phyloP scores from a whole-genome alignment of 2,797 vertebrate genomes.

The Hemibagrus guttatus region DNA sequence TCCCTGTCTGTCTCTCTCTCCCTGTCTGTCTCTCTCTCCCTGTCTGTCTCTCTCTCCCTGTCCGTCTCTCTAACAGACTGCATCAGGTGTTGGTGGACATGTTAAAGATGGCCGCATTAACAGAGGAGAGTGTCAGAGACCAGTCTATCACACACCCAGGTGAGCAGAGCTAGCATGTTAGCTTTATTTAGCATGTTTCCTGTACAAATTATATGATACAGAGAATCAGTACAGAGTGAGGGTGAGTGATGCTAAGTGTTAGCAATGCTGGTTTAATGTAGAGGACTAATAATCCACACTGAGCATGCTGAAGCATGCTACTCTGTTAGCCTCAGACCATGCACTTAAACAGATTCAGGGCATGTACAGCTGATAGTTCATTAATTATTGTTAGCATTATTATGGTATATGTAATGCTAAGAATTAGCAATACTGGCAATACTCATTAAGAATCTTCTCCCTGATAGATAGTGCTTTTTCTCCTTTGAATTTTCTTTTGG shows the following conservation, averaged over 20 bases:
- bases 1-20: no score
- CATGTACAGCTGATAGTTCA: no score
- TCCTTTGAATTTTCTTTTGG: no score
- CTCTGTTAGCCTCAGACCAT: neutral
- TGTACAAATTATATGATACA: neutral
- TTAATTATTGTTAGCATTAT: neutral
- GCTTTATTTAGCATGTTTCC: neutral
- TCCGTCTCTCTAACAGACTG: conserved; percentile 71
- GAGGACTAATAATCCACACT: neutral
- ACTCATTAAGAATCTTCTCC: no score
- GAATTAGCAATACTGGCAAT: neutral
- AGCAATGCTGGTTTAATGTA: neutral
- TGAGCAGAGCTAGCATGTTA: neutral
- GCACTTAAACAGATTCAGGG: no score
- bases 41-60: no score
- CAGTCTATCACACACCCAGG: neutral
- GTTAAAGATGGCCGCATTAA: conserved; percentile 87
- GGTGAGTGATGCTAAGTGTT: neutral
- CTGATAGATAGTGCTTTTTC: no score
- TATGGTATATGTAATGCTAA: neutral
- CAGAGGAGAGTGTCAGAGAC: conserved; percentile 87
- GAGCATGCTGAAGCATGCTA: neutral
- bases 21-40: no score
- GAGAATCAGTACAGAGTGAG: neutral
- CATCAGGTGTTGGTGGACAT: conserved; percentile 87